Evolutionary conservation across 2,797 vertebrate genomes (phyloP).

Genomic region (Numenius phaeopus): DNA sequence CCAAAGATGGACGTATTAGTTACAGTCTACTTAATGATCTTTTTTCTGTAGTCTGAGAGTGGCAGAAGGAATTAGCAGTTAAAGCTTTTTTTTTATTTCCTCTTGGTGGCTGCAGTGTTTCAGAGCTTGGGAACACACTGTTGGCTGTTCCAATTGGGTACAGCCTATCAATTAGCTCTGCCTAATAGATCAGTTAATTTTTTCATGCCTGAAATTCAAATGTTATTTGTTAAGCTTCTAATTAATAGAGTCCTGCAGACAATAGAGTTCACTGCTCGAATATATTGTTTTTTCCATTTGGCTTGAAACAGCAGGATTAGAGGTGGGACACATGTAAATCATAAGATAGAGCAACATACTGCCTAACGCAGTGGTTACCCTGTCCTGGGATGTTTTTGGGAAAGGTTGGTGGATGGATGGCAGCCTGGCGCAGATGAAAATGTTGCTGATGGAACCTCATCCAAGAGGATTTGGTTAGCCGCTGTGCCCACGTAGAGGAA

Average conservation of each 20-base stretch:
- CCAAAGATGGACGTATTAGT: not conserved
- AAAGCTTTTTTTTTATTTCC: not conserved
- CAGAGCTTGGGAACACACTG: not conserved
- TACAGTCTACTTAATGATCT: not conserved
- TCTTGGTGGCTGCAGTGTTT: not conserved
- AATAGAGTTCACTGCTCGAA: not conserved
- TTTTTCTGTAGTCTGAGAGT: not conserved
- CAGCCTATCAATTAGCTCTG: not conserved
- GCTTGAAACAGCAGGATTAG: not conserved
- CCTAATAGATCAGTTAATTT: not conserved
- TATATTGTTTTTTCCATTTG: not conserved
- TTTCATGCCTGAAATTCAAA: not conserved
- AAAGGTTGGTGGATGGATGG: not conserved
- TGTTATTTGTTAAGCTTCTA: slow-evolving; percentile 23
- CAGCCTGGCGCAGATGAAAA: not conserved
- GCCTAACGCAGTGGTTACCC: rapidly evolving
- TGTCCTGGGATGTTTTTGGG: rapidly evolving
- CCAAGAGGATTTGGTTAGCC: not conserved
- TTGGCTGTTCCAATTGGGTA: not conserved
- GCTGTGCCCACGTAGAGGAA: not conserved
- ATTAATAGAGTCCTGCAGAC: slow-evolving; percentile 26
- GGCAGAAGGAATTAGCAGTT: not conserved
- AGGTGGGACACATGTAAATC: no score
- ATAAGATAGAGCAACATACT: not conserved
- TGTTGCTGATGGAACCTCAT: not conserved